phyloP scores from a whole-genome alignment of 2,113 vertebrate species.

The Platichthys stellatus region DNA sequence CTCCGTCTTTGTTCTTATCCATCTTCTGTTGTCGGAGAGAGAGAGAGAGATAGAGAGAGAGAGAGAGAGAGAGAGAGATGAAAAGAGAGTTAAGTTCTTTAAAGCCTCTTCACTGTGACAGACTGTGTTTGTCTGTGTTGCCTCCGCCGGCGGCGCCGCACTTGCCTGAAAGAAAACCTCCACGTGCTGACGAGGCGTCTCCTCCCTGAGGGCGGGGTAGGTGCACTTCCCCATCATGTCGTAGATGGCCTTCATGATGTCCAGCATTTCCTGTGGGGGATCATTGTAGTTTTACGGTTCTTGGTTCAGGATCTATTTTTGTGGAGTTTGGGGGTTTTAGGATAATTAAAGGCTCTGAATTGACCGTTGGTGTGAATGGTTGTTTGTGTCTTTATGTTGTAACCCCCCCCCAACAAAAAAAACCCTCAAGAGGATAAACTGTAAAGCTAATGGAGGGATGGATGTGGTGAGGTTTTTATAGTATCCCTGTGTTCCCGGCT shows the following conservation, averaged over 20 bases:
- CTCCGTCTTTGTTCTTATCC: constrained; percentile 99
- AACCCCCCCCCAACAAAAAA: too few species aligned
- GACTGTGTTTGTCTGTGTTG: too few species aligned
- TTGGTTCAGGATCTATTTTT: too few species aligned
- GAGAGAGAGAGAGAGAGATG: not conserved
- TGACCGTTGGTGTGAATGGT: too few species aligned
- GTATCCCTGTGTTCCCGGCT: too few species aligned
- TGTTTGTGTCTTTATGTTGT: too few species aligned
- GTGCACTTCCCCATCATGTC: constrained; percentile 99
- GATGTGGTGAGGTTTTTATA: too few species aligned
- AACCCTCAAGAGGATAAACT: too few species aligned
- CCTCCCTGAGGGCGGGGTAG: constrained; percentile 94
- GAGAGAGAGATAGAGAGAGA: not conserved
- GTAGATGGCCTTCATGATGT: constrained; percentile 99
- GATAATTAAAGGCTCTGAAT: too few species aligned
- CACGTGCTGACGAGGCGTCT: constrained; percentile 94
- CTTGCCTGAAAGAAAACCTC: constrained; percentile 97
- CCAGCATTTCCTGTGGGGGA: constrained; percentile 92
- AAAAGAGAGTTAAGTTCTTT: not conserved
- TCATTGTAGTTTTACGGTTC: too few species aligned
- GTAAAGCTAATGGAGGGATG: too few species aligned
- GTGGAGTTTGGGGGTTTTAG: too few species aligned
- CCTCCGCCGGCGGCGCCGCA: not conserved
- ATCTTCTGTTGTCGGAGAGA: constrained; percentile 88
- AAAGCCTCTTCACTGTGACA: not conserved